Evolutionary conservation across 2,113 vertebrate species (phyloP), one percentile per base, ranked within the genome.

Genomic region (Cinclus mexicanus): DNA sequence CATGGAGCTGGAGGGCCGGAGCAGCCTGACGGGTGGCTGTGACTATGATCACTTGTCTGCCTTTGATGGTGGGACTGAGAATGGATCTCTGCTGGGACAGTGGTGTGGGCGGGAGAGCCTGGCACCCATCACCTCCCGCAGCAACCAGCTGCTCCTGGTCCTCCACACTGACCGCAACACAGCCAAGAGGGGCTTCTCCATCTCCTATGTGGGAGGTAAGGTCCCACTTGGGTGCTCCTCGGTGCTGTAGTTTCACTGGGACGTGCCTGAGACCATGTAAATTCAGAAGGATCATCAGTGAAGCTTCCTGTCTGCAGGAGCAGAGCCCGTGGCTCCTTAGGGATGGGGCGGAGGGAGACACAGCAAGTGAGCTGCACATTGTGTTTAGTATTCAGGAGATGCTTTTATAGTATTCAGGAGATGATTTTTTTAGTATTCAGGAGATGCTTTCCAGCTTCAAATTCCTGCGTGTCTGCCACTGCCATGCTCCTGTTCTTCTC

Each of bases 151-250:
- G 77, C 97, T 99, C 96, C 97, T 99, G 42, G 97, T 99, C 18
- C 98, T 99, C 50, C 98, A 95, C 95, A 99, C 99, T 0, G 99
- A 99, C 97, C 98, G 98, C 64, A 98, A 99, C 91, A 97, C 87
- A 1, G 98, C 99, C 37, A 98, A 92, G 76, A 98, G 97, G 78
- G 99, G 99, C 46, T 99, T 99, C 97, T 98, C 97, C 1, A 97
- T 98, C 4, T 97, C 98, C 60, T 99, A 99, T 20, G 97, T 98
- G 1, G 99, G 99, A 98, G 99, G 99, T 99, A 97, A 98, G 97
- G 33, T 35, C 42, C 68, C 47, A 15, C 10, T 24, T 37, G 31
- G 37, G 35, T 71, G 69, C 39, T 90, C 23, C 49, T 25, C 49
- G 21, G 3, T 31, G 74, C 37, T 87, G 31, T 41, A 11, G 21